phyloP scores from a whole-genome alignment of 2,797 vertebrate genomes.

The Dermochelys coriacea region DNA sequence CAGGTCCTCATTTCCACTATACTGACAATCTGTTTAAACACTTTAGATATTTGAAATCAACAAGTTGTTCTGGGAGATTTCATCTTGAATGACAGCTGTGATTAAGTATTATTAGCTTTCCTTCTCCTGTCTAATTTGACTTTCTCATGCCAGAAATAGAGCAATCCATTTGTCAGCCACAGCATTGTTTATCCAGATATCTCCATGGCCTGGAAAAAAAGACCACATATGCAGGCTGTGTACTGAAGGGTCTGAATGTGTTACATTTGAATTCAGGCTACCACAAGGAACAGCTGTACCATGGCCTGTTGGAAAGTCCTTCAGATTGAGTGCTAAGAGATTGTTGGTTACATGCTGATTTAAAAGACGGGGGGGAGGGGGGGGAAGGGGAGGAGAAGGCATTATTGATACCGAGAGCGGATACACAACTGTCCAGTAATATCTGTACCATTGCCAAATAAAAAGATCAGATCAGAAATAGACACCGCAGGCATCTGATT shows the following conservation, averaged over 20 bases:
- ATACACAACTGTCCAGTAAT: neutral
- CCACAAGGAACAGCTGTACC: neutral
- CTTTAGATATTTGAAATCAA: neutral
- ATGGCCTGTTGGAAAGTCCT: neutral
- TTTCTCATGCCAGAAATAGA: neutral
- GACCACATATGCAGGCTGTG: neutral
- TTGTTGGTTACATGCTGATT: neutral
- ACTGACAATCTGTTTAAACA: constrained; percentile 15
- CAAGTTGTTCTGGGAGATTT: neutral
- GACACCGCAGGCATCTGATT: neutral
- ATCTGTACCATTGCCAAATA: neutral
- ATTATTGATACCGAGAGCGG: neutral
- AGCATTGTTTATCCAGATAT: neutral
- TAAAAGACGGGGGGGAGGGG: neutral
- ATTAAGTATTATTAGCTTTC: constrained; percentile 11
- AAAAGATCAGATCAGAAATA: neutral
- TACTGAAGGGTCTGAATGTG: neutral
- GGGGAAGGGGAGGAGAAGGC: neutral
- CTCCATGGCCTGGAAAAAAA: neutral
- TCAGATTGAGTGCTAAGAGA: neutral
- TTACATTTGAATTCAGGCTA: neutral
- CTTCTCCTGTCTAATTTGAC: neutral
- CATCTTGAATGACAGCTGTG: neutral
- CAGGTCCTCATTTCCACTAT: neutral
- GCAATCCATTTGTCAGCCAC: neutral